Evolutionary conservation across 2,888 invertebrate species (phyloP), one percentile per base, ranked within the genome.

Genomic region (Chrysolina haemoptera): DNA sequence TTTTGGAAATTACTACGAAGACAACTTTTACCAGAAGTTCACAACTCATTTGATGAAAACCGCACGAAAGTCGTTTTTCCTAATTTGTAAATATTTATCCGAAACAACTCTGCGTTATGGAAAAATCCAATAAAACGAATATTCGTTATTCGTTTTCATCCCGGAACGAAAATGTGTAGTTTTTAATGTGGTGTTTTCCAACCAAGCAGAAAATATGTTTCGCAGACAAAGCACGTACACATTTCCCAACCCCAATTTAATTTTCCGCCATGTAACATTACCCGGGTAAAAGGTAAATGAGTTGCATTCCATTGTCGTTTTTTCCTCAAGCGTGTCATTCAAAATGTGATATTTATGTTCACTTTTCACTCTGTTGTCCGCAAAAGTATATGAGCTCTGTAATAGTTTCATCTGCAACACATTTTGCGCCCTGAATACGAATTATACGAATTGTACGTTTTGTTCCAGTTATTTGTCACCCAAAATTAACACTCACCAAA

Each of bases 161-260:
- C 35, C 22, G 40, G 18, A 62, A 67, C 62, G 73, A 67, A 67
- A 74, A 70, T 66, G 62, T 66, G 62, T 50, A 35, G 14, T 50
- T 68, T 27, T 63, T 41, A 46, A 74, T 66, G 63, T 53, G 62
- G 62, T 79, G 81, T 82, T 82, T 82, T 83, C 83, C 83, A 83
- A 79, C 85, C 82, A 82, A 82, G 84, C 83, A 83, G 84, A 85
- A 86, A 86, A 86, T 85, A 84, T 85, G 84, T 82, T 84, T 80
- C 80, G 81, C 82, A 82, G 71, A 73, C 73, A 76, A 79, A 80
- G 78, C 76, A 79, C 77, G 79, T 46, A 71, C 46, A 59, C 74
- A 77, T 75, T 74, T 77, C 74, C 77, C 74, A 71, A 78, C 83
- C 82, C 82, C 81, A 83, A 85, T 83, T 85, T 85, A 86, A 86